Conservation (phyloP, 2,888 invertebrate species). For the Nemapogon koenigi region DNA sequence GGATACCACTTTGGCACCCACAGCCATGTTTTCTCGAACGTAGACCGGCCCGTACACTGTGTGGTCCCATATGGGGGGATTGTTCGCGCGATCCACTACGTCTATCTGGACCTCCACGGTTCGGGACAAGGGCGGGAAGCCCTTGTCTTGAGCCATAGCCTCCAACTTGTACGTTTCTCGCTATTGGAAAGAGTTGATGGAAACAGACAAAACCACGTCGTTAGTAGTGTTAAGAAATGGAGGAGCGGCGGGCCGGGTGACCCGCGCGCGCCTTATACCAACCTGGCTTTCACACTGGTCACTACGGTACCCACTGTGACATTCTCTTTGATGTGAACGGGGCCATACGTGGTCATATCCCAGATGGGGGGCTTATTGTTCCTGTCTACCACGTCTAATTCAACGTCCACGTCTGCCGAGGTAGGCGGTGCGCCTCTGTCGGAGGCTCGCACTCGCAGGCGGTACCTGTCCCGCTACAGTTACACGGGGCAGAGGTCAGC, state of each 20-base stretch:
- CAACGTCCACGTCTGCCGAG: conserved; percentile 95
- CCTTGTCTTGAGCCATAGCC: conserved; percentile 98
- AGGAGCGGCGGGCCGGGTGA: conserved; percentile 52
- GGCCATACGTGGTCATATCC: conserved; percentile 95
- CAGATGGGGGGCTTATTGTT: conserved; percentile 98
- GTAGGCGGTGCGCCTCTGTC: conserved; percentile 93
- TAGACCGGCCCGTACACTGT: conserved; percentile 95
- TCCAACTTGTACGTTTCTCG: conserved; percentile 98
- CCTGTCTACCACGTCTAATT: conserved; percentile 97
- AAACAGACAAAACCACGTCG: conserved; percentile 72
- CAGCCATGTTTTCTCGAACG: conserved; percentile 97
- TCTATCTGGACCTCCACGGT: conserved; percentile 98
- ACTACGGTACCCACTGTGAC: conserved; percentile 98
- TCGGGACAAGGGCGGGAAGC: conserved; percentile 92
- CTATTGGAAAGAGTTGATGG: conserved; percentile 74
- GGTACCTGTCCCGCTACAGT: conserved; percentile 95
- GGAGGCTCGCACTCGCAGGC: conserved; percentile 94
- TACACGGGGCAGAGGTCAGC: conserved; percentile 78
- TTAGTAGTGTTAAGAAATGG: conserved; percentile 68
- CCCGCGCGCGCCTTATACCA: conserved; percentile 74
- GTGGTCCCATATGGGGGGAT: conserved; percentile 97
- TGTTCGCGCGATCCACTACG: conserved; percentile 97
- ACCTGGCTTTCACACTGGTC: conserved; percentile 98
- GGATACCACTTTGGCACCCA: conserved; percentile 97
- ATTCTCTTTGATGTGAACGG: conserved; percentile 98